phyloP scores from a whole-genome alignment of 2,113 vertebrate genomes.

The Nesogale talazaci region DNA sequence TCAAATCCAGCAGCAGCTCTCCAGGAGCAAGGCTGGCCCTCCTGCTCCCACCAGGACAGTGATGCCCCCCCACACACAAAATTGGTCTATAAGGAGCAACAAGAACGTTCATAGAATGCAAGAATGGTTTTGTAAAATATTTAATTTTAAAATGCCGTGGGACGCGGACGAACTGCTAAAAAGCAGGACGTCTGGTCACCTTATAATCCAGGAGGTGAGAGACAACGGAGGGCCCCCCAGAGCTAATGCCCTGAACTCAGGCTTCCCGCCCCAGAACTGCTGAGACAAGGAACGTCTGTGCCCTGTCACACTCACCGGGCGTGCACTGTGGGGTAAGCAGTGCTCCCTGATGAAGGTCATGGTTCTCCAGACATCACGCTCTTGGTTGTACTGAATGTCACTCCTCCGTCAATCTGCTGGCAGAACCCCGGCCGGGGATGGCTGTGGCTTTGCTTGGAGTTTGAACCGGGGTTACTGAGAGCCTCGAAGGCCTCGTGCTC shows the following conservation, averaged over 20 bases:
- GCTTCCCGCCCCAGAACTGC: background rate
- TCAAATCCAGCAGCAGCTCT: no score
- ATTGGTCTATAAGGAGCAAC: no score
- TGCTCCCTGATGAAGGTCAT: background rate
- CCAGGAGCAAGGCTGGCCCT: no score
- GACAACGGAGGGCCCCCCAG: background rate
- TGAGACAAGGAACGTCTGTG: background rate
- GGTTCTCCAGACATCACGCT: rapidly evolving
- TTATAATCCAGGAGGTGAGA: background rate
- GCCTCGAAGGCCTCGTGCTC: background rate
- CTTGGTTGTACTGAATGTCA: background rate
- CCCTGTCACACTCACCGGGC: background rate
- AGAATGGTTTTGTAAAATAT: no score
- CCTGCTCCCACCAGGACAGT: no score
- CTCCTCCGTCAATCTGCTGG: background rate
- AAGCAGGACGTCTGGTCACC: no score
- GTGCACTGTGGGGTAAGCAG: background rate
- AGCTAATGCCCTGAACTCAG: background rate
- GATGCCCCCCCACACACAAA: no score
- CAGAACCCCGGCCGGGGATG: no score
- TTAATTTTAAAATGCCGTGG: no score
- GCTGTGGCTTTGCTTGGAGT: background rate
- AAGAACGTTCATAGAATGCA: no score
- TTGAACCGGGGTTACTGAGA: background rate
- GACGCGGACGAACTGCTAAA: no score